Percentiles rank a stretch among this genome's conserved stretches.
Conservation (phyloP, 2,888 invertebrate species). For the Melanargia galathea region DNA sequence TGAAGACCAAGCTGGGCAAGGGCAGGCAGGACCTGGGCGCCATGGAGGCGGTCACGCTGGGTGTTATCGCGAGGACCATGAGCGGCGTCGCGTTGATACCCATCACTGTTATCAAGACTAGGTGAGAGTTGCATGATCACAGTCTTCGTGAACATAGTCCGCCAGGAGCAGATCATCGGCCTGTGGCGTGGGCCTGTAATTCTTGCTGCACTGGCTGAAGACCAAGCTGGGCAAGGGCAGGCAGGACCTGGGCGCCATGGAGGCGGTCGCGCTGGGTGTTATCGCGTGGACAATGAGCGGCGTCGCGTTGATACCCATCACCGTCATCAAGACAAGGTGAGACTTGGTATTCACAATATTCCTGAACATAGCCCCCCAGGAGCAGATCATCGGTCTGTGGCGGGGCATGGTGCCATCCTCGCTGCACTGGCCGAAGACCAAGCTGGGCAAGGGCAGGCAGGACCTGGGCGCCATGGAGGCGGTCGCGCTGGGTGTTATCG, state of each 20-base stretch:
- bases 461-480: slow-evolving; percentile 87
- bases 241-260: slow-evolving; percentile 84
- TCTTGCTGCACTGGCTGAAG: slow-evolving; percentile 91
- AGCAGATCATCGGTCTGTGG: slow-evolving; percentile 87
- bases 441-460: slow-evolving; percentile 74
- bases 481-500: slow-evolving; percentile 87
- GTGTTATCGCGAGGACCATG: slow-evolving; percentile 89
- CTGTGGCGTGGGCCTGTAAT: slow-evolving; percentile 95
- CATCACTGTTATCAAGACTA: slow-evolving; percentile 95
- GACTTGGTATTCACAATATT: slow-evolving; percentile 79
- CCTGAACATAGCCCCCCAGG: slow-evolving; percentile 87
- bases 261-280: slow-evolving; percentile 88
- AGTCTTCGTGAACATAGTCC: slow-evolving; percentile 86
- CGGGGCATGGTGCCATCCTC: no score
- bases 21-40: slow-evolving; percentile 82
- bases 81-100: slow-evolving; percentile 92
- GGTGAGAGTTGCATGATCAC: slow-evolving; percentile 87
- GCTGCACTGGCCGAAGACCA: slow-evolving; percentile 89
- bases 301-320: slow-evolving; percentile 91
- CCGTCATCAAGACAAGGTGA: slow-evolving; percentile 95
- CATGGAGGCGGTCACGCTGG: slow-evolving; percentile 87
- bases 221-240: slow-evolving; percentile 79
- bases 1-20: slow-evolving; percentile 85
- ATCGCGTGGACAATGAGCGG: slow-evolving; percentile 91
- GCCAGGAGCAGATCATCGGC: slow-evolving; percentile 89